Conservation (phyloP, 2,797 vertebrate species). For the Amblyraja radiata region DNA sequence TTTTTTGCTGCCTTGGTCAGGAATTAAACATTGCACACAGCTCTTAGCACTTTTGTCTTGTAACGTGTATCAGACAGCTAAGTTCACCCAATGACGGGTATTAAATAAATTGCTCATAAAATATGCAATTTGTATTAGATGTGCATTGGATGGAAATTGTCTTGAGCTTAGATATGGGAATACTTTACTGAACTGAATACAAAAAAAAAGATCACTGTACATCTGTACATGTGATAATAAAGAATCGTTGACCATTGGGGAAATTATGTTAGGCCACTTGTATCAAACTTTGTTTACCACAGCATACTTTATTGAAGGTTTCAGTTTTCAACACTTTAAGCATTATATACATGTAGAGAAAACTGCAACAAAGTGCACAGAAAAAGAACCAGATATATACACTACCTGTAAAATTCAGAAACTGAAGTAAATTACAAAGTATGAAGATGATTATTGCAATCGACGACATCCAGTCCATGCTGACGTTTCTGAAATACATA, state of each 20-base stretch:
- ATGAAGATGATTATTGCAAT: background rate
- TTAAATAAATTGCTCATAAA: background rate
- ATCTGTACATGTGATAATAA: no score
- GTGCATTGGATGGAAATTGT: no score
- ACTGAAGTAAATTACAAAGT: background rate
- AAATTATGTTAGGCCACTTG: background rate
- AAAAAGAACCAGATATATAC: background rate
- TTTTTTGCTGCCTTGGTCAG: no score
- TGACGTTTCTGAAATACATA: constrained; percentile 15
- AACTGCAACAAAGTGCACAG: background rate
- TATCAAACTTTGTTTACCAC: background rate
- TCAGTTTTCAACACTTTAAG: background rate
- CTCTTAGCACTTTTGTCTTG: background rate
- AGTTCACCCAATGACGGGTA: background rate
- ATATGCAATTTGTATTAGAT: background rate
- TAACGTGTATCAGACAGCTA: background rate
- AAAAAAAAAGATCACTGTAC: no score
- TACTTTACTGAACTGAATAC: no score
- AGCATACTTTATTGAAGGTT: background rate
- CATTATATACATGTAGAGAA: background rate
- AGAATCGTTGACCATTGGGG: no score
- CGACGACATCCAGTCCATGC: background rate
- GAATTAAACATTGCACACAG: background rate
- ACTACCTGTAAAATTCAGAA: background rate
- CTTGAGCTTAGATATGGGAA: no score